A percentile compares a stretch with the other conserved stretches of the same genome.
Evolutionary conservation across 1,140 invertebrate species (phyloP).

Genomic region (Telenomus remus): DNA sequence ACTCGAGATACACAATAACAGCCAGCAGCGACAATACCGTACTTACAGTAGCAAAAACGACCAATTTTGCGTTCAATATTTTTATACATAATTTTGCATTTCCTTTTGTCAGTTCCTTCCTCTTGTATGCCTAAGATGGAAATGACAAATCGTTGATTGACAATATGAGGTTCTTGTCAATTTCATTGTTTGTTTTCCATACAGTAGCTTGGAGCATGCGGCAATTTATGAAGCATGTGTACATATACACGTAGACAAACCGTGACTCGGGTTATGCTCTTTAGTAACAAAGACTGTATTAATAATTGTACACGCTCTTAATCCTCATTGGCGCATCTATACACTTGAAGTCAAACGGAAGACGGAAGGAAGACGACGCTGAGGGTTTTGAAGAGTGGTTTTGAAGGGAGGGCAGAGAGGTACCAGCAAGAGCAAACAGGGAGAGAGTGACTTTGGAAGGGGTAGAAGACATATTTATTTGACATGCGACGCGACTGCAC

Average conservation of each 20-base stretch:
- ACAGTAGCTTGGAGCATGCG: no score
- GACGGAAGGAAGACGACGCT: constrained; percentile 26
- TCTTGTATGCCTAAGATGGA: constrained; percentile 56
- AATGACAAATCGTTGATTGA: constrained; percentile 21
- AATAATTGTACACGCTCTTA: constrained; percentile 22
- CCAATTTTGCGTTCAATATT: constrained; percentile 38
- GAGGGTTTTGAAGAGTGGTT: constrained; percentile 50
- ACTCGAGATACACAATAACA: constrained; percentile 47
- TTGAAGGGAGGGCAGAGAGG: constrained; percentile 57
- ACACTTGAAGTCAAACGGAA: constrained; percentile 21
- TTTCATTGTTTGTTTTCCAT: no score
- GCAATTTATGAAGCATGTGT: no score
- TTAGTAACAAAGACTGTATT: constrained; percentile 10
- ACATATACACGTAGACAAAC: no score
- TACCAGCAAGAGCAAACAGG: constrained; percentile 57
- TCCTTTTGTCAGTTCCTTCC: constrained; percentile 35
- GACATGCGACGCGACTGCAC: constrained; percentile 76
- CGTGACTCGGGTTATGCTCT: not conserved
- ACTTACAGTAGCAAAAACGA: constrained; percentile 53
- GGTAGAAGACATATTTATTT: constrained; percentile 75
- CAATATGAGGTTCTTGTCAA: no score
- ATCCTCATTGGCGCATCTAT: constrained; percentile 33
- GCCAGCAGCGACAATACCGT: constrained; percentile 58
- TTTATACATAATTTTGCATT: constrained; percentile 35
- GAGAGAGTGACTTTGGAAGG: constrained; percentile 47